These are phyloP conservation scores for Diachrysia chrysitis DNA, from an alignment of 2,888 invertebrate species.

Conservation along the genomic window DNA sequence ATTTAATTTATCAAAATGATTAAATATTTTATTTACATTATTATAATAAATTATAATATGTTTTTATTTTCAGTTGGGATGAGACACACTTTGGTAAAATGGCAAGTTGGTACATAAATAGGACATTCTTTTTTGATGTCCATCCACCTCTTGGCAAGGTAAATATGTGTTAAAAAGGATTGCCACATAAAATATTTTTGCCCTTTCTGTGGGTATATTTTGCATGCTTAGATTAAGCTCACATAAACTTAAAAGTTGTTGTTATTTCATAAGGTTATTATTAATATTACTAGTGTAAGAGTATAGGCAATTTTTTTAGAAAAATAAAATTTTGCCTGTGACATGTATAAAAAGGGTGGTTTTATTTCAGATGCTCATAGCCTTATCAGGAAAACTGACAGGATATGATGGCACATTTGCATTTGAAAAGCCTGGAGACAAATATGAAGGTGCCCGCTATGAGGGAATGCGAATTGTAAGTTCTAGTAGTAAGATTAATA, in stretches of 20 bases:
- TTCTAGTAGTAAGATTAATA: slow-evolving; percentile 33
- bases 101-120: slow-evolving; percentile 99
- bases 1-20: too few species aligned
- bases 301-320: too few species aligned
- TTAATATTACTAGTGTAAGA: too few species aligned
- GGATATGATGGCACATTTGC: slow-evolving; percentile 98
- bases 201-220: too few species aligned
- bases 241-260: too few species aligned
- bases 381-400: slow-evolving; percentile 95
- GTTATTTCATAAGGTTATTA: too few species aligned
- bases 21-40: too few species aligned
- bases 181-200: not conserved
- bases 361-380: slow-evolving; percentile 96
- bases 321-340: not conserved
- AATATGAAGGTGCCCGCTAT: slow-evolving; percentile 96
- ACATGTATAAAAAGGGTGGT: not conserved
- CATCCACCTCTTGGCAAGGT: slow-evolving; percentile 99
- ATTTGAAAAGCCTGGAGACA: slow-evolving; percentile 98
- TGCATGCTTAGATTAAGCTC: too few species aligned
- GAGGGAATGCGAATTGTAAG: slow-evolving; percentile 97
- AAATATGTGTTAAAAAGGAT: slow-evolving; percentile 53
- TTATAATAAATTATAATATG: too few species aligned
- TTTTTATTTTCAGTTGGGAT: slow-evolving; percentile 96
- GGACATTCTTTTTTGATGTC: slow-evolving; percentile 99
- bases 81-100: slow-evolving; percentile 99